Percentiles rank a stretch among this genome's conserved stretches.
Conservation (phyloP, 2,888 invertebrate genomes). For the Ellobium chinense region DNA sequence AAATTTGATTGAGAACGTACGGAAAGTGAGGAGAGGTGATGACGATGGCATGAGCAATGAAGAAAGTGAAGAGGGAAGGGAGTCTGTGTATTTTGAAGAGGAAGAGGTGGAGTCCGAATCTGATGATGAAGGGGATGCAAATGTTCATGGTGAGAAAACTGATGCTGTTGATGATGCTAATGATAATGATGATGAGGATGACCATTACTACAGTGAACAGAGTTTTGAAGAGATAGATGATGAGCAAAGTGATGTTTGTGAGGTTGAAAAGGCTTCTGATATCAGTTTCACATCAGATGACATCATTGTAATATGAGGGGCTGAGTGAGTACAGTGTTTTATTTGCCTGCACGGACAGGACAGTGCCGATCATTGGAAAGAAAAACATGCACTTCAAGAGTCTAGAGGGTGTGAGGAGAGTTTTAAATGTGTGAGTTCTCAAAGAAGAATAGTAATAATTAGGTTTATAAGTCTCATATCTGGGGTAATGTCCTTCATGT, state of each 20-base stretch:
- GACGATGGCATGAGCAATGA: not conserved
- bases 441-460: too few relatives aligned
- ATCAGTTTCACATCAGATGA: too few relatives aligned
- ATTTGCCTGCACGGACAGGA: too few relatives aligned
- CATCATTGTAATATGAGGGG: too few relatives aligned
- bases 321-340: too few relatives aligned
- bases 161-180: too few relatives aligned
- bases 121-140: not conserved
- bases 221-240: not conserved
- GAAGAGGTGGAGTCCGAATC: not conserved
- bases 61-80: slow-evolving; percentile 3
- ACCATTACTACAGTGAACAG: not conserved
- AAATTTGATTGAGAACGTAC: not conserved
- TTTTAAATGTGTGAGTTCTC: too few relatives aligned
- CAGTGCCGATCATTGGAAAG: too few relatives aligned
- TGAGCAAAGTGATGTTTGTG: not conserved
- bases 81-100: not conserved
- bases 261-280: not conserved
- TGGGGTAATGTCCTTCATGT: too few relatives aligned
- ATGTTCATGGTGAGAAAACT: not conserved
- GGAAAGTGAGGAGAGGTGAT: not conserved
- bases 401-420: too few relatives aligned
- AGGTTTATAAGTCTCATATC: too few relatives aligned
- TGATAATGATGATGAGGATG: not conserved
- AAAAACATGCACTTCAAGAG: too few relatives aligned